A percentile compares a stretch with the other conserved stretches of the same genome.
Evolutionary conservation across 1,140 invertebrate species (phyloP).

Genomic region (Sycobia sp.): DNA sequence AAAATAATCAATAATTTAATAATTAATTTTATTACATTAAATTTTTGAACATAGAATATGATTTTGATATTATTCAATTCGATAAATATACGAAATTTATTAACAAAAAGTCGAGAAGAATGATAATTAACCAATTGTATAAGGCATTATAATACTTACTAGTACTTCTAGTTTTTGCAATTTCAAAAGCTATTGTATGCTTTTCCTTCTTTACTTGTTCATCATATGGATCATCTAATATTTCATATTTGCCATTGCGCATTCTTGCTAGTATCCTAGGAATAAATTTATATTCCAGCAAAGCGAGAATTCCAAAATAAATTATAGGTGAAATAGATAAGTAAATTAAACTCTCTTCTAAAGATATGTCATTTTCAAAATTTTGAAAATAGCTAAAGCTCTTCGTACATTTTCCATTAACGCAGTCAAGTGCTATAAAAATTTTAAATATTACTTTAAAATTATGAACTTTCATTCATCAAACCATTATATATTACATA

Average conservation of each 20-base stretch:
- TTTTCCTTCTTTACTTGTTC: slow-evolving; percentile 56
- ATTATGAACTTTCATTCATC: too few relatives aligned
- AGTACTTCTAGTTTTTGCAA: slow-evolving; percentile 43
- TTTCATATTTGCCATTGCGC: slow-evolving; percentile 36
- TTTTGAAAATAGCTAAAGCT: slow-evolving; percentile 47
- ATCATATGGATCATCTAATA: slow-evolving; percentile 43
- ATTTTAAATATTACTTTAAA: background rate
- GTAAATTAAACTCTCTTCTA: slow-evolving; percentile 48
- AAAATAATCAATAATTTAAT: too few relatives aligned
- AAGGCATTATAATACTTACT: slow-evolving; percentile 42
- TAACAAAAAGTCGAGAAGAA: too few relatives aligned
- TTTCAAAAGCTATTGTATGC: slow-evolving; percentile 46
- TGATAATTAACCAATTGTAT: too few relatives aligned
- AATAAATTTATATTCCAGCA: slow-evolving; percentile 49
- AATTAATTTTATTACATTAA: too few relatives aligned
- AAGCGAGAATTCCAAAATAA: slow-evolving; percentile 49
- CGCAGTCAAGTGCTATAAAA: slow-evolving; percentile 44
- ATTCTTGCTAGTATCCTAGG: slow-evolving; percentile 40
- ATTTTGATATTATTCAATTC: too few relatives aligned
- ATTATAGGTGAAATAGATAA: slow-evolving; percentile 46
- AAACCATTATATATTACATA: too few relatives aligned
- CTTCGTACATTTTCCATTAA: slow-evolving; percentile 47
- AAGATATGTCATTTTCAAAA: slow-evolving; percentile 42
- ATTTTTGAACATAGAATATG: too few relatives aligned
- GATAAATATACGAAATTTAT: too few relatives aligned